Evolutionary conservation across 2,888 invertebrate genomes (phyloP), one percentile per base, ranked within the genome.

Genomic region (Polymixis flavicincta): DNA sequence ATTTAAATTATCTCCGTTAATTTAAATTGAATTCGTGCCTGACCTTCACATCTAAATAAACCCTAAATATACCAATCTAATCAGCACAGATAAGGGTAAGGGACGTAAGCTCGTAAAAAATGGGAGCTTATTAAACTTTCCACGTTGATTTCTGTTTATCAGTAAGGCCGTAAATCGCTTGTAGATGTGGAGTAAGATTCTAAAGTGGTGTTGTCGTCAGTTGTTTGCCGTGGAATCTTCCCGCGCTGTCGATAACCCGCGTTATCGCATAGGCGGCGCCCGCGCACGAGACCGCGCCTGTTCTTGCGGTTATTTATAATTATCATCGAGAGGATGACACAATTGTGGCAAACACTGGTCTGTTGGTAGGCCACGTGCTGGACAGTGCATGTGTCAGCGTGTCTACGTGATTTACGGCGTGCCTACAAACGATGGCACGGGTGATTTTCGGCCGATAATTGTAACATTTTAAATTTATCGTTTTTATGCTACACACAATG

Each of bases 151-250:
- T 57, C 28, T 37, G n/a, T 45, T 22, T 42, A 48, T 32, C 57
- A 64, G n/a, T 80, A 87, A 77, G 75, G 82, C 80, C 71, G 60
- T 75, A 63, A 71, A 73, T 86, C 59, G 82, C 64, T 71, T 86
- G 75, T 50, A 71, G 64, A 42, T 71, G 45, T 72, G 42, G 25
- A 70, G 63, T 72, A 14, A 37, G 79, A 69, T 71, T 60, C 70
- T 61, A 17, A n/a, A 71, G 63, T 71, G 37, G 57, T 87, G 83
- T 82, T 83, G 85, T 88, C 81, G 74, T 78, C 83, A 86, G 92
- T 95, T 95, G 95, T 95, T 96, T 96, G 95, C 93, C 75, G 92
- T 96, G 96, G 96, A 96, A 96, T 95, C 95, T 95, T 96, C 94
- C 96, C 94, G 92, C 92, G 89, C 85, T 84, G 85, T 84, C 83